phyloP scores from a whole-genome alignment of 2,888 invertebrate species.

The Dorcus hopei region DNA sequence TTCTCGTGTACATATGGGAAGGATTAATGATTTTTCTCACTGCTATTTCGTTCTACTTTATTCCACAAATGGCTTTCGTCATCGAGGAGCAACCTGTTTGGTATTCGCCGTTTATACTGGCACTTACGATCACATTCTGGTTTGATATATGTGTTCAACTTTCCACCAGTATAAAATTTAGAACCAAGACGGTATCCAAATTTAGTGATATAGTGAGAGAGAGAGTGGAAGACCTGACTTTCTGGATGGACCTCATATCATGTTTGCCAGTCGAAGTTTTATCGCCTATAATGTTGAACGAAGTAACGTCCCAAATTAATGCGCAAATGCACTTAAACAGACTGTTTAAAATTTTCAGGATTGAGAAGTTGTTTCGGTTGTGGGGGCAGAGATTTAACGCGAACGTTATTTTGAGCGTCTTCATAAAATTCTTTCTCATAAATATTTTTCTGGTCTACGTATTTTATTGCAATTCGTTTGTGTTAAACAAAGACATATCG shows the following conservation, averaged over 20 bases:
- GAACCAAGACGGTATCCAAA: slow-evolving; percentile 10
- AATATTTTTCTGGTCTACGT: slow-evolving; percentile 4
- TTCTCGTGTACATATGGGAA: slow-evolving; percentile 16
- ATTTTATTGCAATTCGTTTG: not conserved
- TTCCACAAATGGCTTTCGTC: slow-evolving; percentile 21
- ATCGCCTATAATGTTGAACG: slow-evolving; percentile 11
- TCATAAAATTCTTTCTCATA: slow-evolving; percentile 9
- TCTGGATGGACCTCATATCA: slow-evolving; percentile 19
- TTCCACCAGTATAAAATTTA: slow-evolving; percentile 18
- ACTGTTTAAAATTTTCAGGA: slow-evolving; percentile 20
- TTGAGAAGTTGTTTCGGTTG: slow-evolving; percentile 8
- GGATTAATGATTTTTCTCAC: slow-evolving; percentile 11
- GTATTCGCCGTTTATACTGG: slow-evolving; percentile 6
- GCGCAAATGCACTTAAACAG: slow-evolving; percentile 20
- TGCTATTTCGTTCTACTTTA: slow-evolving; percentile 1
- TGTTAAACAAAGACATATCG: no score
- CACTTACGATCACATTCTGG: slow-evolving; percentile 7
- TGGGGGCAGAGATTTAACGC: slow-evolving; percentile 12
- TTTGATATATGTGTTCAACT: slow-evolving; percentile 22
- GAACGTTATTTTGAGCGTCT: slow-evolving; percentile 9
- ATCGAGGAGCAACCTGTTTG: not conserved
- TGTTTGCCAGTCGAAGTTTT: slow-evolving; percentile 23
- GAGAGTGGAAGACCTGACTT: slow-evolving; percentile 11
- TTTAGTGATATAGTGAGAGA: slow-evolving; percentile 16
- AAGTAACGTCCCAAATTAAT: slow-evolving; percentile 2